Evolutionary conservation across 2,888 invertebrate genomes (phyloP).

Genomic region (Drosophila mettleri): DNA sequence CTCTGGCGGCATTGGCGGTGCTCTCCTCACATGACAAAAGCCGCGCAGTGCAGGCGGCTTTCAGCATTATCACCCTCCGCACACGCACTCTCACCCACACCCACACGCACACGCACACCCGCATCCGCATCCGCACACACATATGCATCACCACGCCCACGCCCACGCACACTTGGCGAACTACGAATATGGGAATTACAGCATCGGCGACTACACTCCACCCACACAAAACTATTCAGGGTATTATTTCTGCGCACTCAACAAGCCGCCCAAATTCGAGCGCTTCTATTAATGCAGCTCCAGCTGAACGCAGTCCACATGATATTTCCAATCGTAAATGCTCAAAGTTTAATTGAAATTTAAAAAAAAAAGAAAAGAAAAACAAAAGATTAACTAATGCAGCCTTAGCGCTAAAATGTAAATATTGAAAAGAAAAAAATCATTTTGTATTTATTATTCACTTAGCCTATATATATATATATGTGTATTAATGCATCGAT

Average conservation of each 20-base stretch:
- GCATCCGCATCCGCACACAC: slow-evolving; percentile 50
- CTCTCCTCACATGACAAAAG: slow-evolving; percentile 88
- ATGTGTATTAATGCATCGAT: slow-evolving; percentile 17
- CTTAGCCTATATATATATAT: slow-evolving; percentile 29
- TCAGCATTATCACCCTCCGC: slow-evolving; percentile 83
- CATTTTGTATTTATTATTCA: slow-evolving; percentile 69
- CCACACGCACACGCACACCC: slow-evolving; percentile 49
- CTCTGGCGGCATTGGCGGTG: slow-evolving; percentile 63
- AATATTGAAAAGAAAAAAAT: slow-evolving; percentile 32
- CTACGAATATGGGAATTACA: slow-evolving; percentile 81
- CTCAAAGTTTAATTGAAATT: slow-evolving; percentile 66
- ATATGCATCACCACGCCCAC: no score
- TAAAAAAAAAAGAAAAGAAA: slow-evolving; percentile 22
- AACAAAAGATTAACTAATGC: slow-evolving; percentile 30
- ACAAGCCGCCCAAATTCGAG: slow-evolving; percentile 84
- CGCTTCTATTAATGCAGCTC: slow-evolving; percentile 74
- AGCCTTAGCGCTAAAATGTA: slow-evolving; percentile 52
- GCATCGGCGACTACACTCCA: slow-evolving; percentile 83
- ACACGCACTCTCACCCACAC: slow-evolving; percentile 63
- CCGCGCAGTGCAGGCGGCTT: slow-evolving; percentile 84
- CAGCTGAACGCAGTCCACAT: neutral
- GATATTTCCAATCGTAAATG: slow-evolving; percentile 57
- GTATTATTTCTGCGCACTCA: slow-evolving; percentile 85
- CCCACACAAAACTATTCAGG: slow-evolving; percentile 85
- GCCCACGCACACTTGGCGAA: slow-evolving; percentile 67